phyloP scores from a whole-genome alignment of 1,140 invertebrate species.

The Bombus fervidus region DNA sequence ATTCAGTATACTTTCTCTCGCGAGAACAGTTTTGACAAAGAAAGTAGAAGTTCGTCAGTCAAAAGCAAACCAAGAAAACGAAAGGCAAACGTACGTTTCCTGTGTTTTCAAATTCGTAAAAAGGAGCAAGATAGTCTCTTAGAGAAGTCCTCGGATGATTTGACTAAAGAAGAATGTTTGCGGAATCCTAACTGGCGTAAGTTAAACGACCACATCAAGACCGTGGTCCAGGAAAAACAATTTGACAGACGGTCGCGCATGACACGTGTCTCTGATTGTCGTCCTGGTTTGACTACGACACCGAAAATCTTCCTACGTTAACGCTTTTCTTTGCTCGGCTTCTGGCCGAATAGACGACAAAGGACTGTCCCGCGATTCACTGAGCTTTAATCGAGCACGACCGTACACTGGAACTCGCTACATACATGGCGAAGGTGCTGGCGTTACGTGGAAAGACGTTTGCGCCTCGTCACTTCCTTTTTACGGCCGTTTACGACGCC shows the following conservation, averaged over 20 bases:
- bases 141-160: neutral
- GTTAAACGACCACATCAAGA: neutral
- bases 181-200: no score
- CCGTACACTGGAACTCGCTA: conserved; percentile 7
- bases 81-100: neutral
- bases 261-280: neutral
- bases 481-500: conserved; percentile 46
- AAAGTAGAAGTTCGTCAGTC: neutral
- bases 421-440: conserved; percentile 12
- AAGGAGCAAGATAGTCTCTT: neutral
- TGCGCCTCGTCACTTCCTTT: conserved; percentile 39
- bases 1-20: neutral
- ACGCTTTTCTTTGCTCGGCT: conserved; percentile 3
- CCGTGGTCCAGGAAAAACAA: neutral
- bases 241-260: neutral
- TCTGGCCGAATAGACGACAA: conserved; percentile 18
- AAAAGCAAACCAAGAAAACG: neutral
- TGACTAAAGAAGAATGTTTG: neutral
- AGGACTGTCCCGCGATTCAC: conserved; percentile 32
- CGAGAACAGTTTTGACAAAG: conserved; percentile 4
- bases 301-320: neutral
- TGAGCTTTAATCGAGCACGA: conserved; percentile 53
- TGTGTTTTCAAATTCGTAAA: neutral
- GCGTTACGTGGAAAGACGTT: neutral
- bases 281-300: no score